Evolutionary conservation across 1,140 invertebrate genomes (phyloP).

Genomic region (Phortica variegata): DNA sequence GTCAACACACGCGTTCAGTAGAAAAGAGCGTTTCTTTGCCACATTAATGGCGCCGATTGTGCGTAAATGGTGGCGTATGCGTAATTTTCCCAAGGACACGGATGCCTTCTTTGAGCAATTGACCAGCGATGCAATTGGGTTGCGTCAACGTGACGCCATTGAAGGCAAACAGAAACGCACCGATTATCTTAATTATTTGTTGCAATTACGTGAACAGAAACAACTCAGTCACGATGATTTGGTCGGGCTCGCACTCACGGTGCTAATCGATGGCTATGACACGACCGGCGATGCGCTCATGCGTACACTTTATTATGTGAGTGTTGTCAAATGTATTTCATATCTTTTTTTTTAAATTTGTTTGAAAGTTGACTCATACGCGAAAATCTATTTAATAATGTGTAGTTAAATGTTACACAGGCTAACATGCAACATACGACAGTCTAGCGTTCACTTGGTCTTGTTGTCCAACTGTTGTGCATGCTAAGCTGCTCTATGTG

Average conservation of each 20-base stretch:
- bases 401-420: not conserved
- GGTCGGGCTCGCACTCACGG: constrained; percentile 59
- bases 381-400: not conserved
- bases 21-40: constrained; percentile 21
- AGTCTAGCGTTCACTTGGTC: no score
- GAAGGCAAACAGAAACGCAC: constrained; percentile 25
- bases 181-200: constrained; percentile 50
- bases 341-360: not conserved
- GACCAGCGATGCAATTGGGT: constrained; percentile 33
- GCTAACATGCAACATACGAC: no score
- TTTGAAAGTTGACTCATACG: constrained; percentile 2
- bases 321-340: not conserved
- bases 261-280: constrained; percentile 65
- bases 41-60: constrained; percentile 26
- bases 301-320: constrained; percentile 39
- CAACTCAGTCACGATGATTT: constrained; percentile 62
- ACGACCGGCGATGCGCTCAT: constrained; percentile 52
- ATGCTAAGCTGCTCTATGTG: not conserved
- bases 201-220: constrained; percentile 47
- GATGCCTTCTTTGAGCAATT: constrained; percentile 42
- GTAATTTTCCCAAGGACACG: constrained; percentile 22
- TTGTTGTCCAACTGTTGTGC: no score
- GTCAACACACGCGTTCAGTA: constrained; percentile 18
- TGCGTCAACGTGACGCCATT: no score
- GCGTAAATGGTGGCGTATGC: constrained; percentile 21